Evolutionary conservation across 2,797 vertebrate species (phyloP).

Genomic region (Leptodactylus fallax): DNA sequence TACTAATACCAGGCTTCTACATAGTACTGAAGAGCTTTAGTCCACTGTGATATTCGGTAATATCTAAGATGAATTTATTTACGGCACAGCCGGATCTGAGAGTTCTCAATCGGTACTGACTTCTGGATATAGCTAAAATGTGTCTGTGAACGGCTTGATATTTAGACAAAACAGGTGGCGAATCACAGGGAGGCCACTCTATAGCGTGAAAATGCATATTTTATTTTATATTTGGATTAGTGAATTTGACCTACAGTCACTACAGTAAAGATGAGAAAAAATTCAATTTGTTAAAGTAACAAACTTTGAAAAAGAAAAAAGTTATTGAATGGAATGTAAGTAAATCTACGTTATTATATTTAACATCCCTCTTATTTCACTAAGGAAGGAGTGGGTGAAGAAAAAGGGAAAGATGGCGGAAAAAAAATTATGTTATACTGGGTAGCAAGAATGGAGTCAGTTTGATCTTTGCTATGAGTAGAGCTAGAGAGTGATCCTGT

Average conservation of each 20-base stretch:
- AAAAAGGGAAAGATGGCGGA: too few relatives aligned
- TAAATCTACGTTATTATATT: too few relatives aligned
- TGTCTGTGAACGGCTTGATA: not conserved
- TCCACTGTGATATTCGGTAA: conserved; percentile 26
- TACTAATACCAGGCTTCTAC: not conserved
- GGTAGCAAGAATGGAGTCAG: too few relatives aligned
- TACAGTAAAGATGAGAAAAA: not conserved
- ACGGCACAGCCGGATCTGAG: not conserved
- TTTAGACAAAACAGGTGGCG: not conserved
- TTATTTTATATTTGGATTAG: not conserved
- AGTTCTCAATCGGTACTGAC: not conserved
- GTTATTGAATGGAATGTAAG: not conserved
- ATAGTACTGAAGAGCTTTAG: not conserved
- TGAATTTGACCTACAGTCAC: not conserved
- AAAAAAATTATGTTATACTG: too few relatives aligned
- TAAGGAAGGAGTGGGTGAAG: too few relatives aligned
- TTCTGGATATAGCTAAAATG: not conserved
- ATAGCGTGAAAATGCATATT: too few relatives aligned
- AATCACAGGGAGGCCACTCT: not conserved
- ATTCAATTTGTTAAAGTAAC: not conserved
- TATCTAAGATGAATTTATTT: conserved; percentile 24
- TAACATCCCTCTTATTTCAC: too few relatives aligned
- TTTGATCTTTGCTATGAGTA: too few relatives aligned
- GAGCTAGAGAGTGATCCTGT: too few relatives aligned
- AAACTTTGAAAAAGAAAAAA: not conserved